phyloP scores from a whole-genome alignment of 2,888 invertebrate species.

The Eupsilia transversa region DNA sequence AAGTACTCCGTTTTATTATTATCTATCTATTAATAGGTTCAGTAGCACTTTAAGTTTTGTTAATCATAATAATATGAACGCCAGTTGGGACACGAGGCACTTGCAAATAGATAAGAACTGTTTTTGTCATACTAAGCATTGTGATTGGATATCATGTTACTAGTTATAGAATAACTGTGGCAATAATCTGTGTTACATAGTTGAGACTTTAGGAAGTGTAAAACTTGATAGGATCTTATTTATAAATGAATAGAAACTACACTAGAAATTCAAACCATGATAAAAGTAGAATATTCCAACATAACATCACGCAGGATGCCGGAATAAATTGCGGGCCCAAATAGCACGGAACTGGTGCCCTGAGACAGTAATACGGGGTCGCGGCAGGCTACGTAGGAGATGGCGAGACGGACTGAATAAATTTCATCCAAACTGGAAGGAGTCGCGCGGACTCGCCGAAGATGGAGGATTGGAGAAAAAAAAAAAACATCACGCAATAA shows the following conservation, averaged over 20 bases:
- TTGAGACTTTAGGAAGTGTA: background rate
- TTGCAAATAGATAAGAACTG: background rate
- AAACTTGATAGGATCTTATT: background rate
- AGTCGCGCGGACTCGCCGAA: background rate
- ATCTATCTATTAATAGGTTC: background rate
- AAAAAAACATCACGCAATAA: background rate
- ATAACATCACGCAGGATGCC: background rate
- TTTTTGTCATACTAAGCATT: background rate
- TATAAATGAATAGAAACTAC: background rate
- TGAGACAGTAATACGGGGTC: background rate
- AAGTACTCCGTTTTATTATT: conserved; percentile 2
- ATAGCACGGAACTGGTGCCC: background rate
- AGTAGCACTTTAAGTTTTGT: conserved; percentile 2
- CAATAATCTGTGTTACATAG: background rate
- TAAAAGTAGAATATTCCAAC: background rate
- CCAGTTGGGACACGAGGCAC: background rate
- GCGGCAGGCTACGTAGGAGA: background rate
- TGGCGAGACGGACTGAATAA: background rate
- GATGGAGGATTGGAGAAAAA: background rate
- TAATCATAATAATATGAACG: background rate
- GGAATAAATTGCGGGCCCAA: background rate
- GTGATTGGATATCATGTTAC: background rate
- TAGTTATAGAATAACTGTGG: background rate
- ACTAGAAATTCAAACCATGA: background rate
- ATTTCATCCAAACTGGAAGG: background rate